A percentile compares a stretch with the other conserved stretches of the same genome.
Conservation (phyloP, 2,797 vertebrate species). For the Notoglanidium macrostoma region DNA sequence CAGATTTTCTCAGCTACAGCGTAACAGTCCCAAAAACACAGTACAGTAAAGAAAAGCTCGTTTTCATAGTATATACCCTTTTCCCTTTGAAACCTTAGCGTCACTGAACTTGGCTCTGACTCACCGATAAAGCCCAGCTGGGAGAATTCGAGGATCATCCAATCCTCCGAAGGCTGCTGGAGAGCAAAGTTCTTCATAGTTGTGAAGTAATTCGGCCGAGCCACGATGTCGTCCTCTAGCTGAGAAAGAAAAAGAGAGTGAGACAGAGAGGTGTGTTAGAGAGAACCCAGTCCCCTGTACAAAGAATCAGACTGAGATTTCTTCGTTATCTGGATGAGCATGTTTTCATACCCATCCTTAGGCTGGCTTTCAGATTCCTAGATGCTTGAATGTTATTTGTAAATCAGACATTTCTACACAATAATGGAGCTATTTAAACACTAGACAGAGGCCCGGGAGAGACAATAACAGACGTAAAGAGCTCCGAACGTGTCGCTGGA, state of each 20-base stretch:
- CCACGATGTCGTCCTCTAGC: constrained; percentile 98
- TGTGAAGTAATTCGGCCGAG: constrained; percentile 96
- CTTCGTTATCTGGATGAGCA: not conserved
- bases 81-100: not conserved
- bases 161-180: constrained; percentile 96
- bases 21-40: not conserved
- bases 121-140: constrained; percentile 98
- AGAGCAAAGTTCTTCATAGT: constrained; percentile 99
- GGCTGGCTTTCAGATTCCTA: not conserved
- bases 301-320: constrained; percentile 20
- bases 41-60: not conserved
- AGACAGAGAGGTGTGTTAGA: not conserved
- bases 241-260: constrained; percentile 60
- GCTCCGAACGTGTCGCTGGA: constrained; percentile 16
- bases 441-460: constrained; percentile 10
- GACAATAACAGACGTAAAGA: constrained; percentile 14
- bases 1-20: not conserved
- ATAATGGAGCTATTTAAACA: constrained; percentile 13
- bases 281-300: constrained; percentile 5
- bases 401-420: constrained; percentile 13
- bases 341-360: not conserved
- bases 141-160: constrained; percentile 99
- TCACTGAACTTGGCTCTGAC: not conserved
- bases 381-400: not conserved
- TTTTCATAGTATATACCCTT: not conserved